phyloP scores from a whole-genome alignment of 2,888 invertebrate genomes.

The Pycnomerus fuliginosus region DNA sequence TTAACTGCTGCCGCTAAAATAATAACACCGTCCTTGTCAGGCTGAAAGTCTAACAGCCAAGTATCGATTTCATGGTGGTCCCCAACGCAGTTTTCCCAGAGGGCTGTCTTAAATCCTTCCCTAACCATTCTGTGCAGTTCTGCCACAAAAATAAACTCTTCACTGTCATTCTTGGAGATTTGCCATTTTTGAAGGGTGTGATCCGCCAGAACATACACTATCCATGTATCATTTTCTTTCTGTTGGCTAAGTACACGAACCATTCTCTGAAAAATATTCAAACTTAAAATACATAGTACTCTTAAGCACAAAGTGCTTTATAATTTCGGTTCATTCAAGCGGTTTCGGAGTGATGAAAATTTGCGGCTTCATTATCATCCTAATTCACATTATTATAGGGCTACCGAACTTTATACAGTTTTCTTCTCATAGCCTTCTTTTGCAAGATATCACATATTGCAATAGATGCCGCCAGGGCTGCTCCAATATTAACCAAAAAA shows the following conservation, averaged over 20 bases:
- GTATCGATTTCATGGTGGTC: slow-evolving; percentile 67
- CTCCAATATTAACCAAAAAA: too few relatives aligned
- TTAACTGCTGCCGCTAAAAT: slow-evolving; percentile 72
- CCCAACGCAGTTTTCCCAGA: slow-evolving; percentile 62
- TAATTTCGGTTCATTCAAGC: too few relatives aligned
- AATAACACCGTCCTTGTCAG: slow-evolving; percentile 63
- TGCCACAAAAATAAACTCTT: slow-evolving; percentile 72
- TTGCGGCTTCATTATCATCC: too few relatives aligned
- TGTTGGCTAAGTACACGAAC: slow-evolving; percentile 66
- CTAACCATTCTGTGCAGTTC: slow-evolving; percentile 71
- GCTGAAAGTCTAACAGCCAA: slow-evolving; percentile 77
- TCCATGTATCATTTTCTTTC: slow-evolving; percentile 53
- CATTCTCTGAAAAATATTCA: slow-evolving; percentile 58
- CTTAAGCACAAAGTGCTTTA: too few relatives aligned
- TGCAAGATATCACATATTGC: too few relatives aligned
- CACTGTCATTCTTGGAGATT: slow-evolving; percentile 60
- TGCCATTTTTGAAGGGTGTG: slow-evolving; percentile 83
- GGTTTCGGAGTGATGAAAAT: too few relatives aligned
- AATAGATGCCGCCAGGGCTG: too few relatives aligned
- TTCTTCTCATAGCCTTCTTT: too few relatives aligned
- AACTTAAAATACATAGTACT: too few relatives aligned
- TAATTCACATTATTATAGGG: too few relatives aligned
- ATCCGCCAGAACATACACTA: slow-evolving; percentile 73
- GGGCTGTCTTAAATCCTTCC: slow-evolving; percentile 67
- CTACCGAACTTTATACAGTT: too few relatives aligned